Evolutionary conservation across 1,140 invertebrate genomes (phyloP).

Genomic region (Ostrea edulis): DNA sequence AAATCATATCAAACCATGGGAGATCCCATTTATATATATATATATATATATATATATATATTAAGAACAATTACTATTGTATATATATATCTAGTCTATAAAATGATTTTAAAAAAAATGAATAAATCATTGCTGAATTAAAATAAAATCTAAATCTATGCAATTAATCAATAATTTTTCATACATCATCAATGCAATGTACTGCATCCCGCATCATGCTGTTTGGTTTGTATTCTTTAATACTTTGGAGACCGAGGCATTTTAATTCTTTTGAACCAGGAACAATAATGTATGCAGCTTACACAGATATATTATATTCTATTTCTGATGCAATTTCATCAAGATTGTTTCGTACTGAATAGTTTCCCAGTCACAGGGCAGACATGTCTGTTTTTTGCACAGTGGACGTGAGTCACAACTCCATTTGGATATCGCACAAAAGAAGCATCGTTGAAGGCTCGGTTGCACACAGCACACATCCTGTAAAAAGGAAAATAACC

Average conservation of each 20-base stretch:
- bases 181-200: not conserved
- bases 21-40: too few relatives aligned
- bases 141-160: not conserved
- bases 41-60: too few relatives aligned
- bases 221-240: not conserved
- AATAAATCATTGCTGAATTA: constrained; percentile 20
- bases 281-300: not conserved
- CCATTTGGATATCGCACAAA: constrained; percentile 81
- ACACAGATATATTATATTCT: not conserved
- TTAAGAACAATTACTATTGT: too few relatives aligned
- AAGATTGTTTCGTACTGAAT: constrained; percentile 71
- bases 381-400: constrained; percentile 79
- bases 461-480: constrained; percentile 80
- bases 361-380: constrained; percentile 78
- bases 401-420: constrained; percentile 80
- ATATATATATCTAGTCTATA: not conserved
- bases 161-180: not conserved
- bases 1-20: too few relatives aligned
- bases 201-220: not conserved
- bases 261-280: not conserved
- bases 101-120: not conserved
- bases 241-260: not conserved
- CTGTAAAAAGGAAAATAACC: constrained; percentile 72
- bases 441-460: constrained; percentile 78
- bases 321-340: constrained; percentile 47